A percentile compares a stretch with the other conserved stretches of the same genome.
phyloP scores from a whole-genome alignment of 2,113 vertebrate species.

The Platichthys flesus region DNA sequence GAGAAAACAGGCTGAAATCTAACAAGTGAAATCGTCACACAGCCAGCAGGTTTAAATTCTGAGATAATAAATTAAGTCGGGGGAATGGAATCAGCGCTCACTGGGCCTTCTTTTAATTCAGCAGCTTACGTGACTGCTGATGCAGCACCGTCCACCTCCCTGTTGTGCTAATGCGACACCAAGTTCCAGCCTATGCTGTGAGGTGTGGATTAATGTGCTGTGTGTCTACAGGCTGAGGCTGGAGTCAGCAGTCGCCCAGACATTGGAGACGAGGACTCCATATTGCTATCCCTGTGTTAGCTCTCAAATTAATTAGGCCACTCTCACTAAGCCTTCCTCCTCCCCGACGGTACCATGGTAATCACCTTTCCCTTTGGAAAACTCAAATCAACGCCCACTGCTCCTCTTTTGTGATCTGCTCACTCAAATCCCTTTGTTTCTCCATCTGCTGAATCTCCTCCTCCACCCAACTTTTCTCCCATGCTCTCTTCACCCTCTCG shows the following conservation, averaged over 20 bases:
- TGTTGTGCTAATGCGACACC: not conserved
- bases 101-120: slow-evolving; percentile 20
- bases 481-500: slow-evolving; percentile 30
- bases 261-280: not conserved
- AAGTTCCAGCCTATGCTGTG: not conserved
- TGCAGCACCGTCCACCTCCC: not conserved
- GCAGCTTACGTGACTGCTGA: slow-evolving; percentile 2
- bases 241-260: not conserved
- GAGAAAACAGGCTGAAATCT: not conserved
- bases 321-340: slow-evolving; percentile 39
- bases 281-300: not conserved
- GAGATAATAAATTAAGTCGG: slow-evolving; percentile 7
- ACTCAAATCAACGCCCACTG: slow-evolving; percentile 29
- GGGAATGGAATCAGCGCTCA: slow-evolving; percentile 14
- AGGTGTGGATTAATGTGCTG: not conserved
- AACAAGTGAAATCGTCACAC: slow-evolving; percentile 2
- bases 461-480: slow-evolving; percentile 29
- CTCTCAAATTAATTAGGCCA: slow-evolving; percentile 60
- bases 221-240: not conserved
- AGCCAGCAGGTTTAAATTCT: not conserved
- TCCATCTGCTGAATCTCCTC: slow-evolving; percentile 34
- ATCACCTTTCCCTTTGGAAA: slow-evolving; percentile 56
- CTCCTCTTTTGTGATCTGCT: slow-evolving; percentile 30
- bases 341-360: not conserved
- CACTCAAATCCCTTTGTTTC: slow-evolving; percentile 26